Base-by-base conservation (phyloP, 2,113 vertebrate species). In the Callithrix jacchus region DNA sequence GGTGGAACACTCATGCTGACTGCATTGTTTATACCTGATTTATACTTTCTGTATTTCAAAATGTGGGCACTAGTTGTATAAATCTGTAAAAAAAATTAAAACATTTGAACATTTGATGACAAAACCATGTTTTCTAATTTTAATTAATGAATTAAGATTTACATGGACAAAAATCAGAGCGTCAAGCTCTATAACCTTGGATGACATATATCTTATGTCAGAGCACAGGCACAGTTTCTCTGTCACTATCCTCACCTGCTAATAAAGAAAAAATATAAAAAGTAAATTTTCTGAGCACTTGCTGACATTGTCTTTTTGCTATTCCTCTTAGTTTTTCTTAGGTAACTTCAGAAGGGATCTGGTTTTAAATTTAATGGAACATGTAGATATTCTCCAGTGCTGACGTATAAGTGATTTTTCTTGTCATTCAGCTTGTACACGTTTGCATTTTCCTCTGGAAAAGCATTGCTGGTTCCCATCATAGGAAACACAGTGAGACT, bases 231-330 rank as follows among this genome's bases (percentile, higher is more conserved):
- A 94, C 91, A 95, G 96, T 97, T 98, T 98, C 97, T 98, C 96
- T 97, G 40, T 97, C 97, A 98, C 86, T 95, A 90, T 17, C 76
- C 87, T 98, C 97, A 96, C 95, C 91, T 98, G 97, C 91, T 95
- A 97, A 96, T 90, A 86, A 93, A 96, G 94, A 97, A 95, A 95
- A 95, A 83, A 91, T 88, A 94, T 70, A 80, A 93, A 97, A 95
- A 68, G 49, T 4, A 52, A 8, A 20, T 54, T 95, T 86, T 88
- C 47, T 37, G 88, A 81, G 97, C 92, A 84, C n/a, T 47, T 98
- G 42, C 27, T 30, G 17, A 92, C 89, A 73, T 89, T 81, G 77
- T 93, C 66, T 80, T 98, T 96, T 98, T 97, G 96, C 76, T 95
- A 95, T 70, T 96, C 91, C 87, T 79, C 61, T 97, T 61, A 54